These are phyloP conservation scores for Neelides folsomi DNA, from an alignment of 2,888 invertebrate species.

Conservation along the genomic window DNA sequence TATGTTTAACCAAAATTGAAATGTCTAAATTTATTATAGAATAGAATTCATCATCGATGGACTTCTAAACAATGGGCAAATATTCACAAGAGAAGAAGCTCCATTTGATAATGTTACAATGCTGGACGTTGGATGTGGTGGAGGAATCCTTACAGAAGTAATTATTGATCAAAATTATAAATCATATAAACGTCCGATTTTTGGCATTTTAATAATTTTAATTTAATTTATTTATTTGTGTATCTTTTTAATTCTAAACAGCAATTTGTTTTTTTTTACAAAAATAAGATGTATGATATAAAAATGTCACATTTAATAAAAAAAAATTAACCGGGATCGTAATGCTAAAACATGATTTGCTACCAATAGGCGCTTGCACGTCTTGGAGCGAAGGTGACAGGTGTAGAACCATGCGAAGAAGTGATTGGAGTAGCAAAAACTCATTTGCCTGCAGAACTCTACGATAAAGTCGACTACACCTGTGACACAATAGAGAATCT, in stretches of 20 bases:
- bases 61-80: constrained; percentile 13
- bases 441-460: constrained; percentile 16
- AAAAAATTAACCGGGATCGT: too few species aligned
- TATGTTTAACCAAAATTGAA: too few species aligned
- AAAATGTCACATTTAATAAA: too few species aligned
- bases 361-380: constrained; percentile 18
- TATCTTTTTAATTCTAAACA: too few species aligned
- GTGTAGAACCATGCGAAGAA: constrained; percentile 29
- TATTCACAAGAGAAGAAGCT: neutral
- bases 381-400: constrained; percentile 25
- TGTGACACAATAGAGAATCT: constrained; percentile 45
- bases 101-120: constrained; percentile 22
- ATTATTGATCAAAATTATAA: too few species aligned
- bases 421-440: constrained; percentile 16
- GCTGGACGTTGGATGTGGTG: constrained; percentile 31
- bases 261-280: too few species aligned
- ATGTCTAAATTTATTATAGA: too few species aligned
- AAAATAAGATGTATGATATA: too few species aligned
- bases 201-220: too few species aligned
- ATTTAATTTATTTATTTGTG: too few species aligned
- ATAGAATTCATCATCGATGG: constrained; percentile 29
- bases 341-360: too few species aligned
- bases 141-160: constrained; percentile 25
- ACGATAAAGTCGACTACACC: constrained; percentile 16
- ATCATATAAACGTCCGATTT: too few species aligned